Percentiles rank a stretch among this genome's conserved stretches.
Evolutionary conservation across 1,140 invertebrate genomes (phyloP).

Genomic region (Rhopalosiphum maidis): DNA sequence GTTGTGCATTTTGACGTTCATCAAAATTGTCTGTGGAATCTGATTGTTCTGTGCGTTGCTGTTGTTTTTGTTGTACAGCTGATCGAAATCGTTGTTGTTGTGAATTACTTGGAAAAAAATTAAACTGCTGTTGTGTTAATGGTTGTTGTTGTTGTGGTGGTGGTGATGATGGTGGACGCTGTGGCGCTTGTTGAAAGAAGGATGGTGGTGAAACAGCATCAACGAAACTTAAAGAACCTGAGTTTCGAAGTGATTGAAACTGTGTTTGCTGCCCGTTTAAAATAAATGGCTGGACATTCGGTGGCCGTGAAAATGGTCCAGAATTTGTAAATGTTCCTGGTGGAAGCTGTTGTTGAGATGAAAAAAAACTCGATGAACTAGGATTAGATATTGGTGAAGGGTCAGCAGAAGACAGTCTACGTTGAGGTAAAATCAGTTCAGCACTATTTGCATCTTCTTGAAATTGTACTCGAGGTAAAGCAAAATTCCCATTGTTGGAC

Average conservation of each 20-base stretch:
- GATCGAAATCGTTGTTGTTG: conserved; percentile 44
- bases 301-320: conserved; percentile 32
- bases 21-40: not conserved
- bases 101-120: conserved; percentile 16
- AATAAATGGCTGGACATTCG: conserved; percentile 31
- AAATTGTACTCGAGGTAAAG: not conserved
- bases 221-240: conserved; percentile 16
- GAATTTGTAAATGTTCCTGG: conserved; percentile 33
- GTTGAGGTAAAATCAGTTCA: not conserved
- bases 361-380: conserved; percentile 41
- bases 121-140: not conserved
- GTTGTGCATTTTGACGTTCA: not conserved
- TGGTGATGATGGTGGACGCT: not conserved
- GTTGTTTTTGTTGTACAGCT: not conserved
- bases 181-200: conserved; percentile 30
- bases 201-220: conserved; percentile 19
- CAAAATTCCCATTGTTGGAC: conserved; percentile 11
- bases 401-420: conserved; percentile 1
- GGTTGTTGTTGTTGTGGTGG: not conserved
- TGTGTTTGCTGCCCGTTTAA: conserved; percentile 25
- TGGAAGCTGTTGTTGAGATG: conserved; percentile 12
- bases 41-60: not conserved
- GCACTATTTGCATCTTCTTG: not conserved
- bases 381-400: not conserved
- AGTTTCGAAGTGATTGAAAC: conserved; percentile 21